Base-by-base conservation (phyloP, 2,888 invertebrate species). In the Podotricha telesiphe region DNA sequence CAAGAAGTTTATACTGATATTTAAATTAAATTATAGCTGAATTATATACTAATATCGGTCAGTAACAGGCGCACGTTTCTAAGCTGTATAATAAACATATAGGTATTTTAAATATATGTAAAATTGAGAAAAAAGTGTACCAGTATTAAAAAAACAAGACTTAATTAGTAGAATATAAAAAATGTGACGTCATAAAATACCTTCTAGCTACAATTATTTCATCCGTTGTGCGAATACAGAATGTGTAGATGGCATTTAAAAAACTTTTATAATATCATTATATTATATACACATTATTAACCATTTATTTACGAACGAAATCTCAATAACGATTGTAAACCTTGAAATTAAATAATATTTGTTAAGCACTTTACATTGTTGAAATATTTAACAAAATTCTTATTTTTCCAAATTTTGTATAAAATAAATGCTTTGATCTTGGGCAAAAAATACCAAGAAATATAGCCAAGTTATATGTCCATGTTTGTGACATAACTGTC, bases 241-340 rank as follows among this genome's bases (percentile, higher is more conserved):
- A 55, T 10, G 34, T 10, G 34, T 22, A 34, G 17, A 34, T 34
- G 53, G 53, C 17, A 34, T n/a, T n/a, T n/a, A n/a, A n/a, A n/a
- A n/a, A n/a, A n/a, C n/a, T n/a, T n/a, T 28, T n/a, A 53, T 45
- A 45, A 45, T n/a, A 55, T 55, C 10, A 34, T 55, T 34, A 11
- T 34, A 34, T 55, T 34, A 11, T 34, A 28, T 53, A 34, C 34
- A 55, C n/a, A 8, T 28, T 28, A 53, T 53, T 55, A 10, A 55
- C n/a, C 10, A 55, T 34, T 34, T 17, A 28, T 28, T 28, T 28
- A 28, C 28, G 28, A 28, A 28, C 28, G 2, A 28, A 28, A 4
- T 28, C 3, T 28, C 6, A 28, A 28, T n/a, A 28, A 34, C 1
- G 15, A 28, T n/a, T 53, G 15, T 53, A n/a, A 53, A 22, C 22